Evolutionary conservation across 2,888 invertebrate species (phyloP).

Genomic region (Nematopogon swammerdamellus): DNA sequence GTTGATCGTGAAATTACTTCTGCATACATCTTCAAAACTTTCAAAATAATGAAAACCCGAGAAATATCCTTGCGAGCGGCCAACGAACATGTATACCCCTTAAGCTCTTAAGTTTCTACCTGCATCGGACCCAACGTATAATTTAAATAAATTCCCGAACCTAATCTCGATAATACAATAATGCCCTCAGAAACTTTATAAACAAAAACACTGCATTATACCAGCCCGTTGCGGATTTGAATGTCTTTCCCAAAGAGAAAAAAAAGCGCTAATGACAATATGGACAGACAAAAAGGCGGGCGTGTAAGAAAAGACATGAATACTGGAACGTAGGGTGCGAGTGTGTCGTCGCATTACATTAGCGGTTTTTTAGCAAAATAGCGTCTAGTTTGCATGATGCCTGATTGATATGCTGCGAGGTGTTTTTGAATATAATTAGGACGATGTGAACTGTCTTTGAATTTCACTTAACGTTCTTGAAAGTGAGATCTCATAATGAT

Average conservation of each 20-base stretch:
- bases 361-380: neutral
- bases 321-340: neutral
- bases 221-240: slow-evolving; percentile 27
- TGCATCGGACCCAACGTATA: too few species aligned
- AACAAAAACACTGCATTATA: slow-evolving; percentile 47
- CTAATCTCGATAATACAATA: slow-evolving; percentile 22
- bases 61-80: too few species aligned
- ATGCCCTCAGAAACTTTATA: slow-evolving; percentile 35
- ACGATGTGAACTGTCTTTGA: too few species aligned
- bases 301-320: too few species aligned
- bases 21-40: too few species aligned
- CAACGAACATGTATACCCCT: too few species aligned
- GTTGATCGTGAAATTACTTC: too few species aligned
- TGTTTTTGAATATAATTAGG: too few species aligned
- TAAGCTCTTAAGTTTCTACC: too few species aligned
- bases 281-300: slow-evolving; percentile 19
- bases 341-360: neutral
- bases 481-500: too few species aligned
- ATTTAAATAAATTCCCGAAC: slow-evolving; percentile 19
- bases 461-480: too few species aligned
- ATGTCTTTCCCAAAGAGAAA: slow-evolving; percentile 22
- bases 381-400: neutral
- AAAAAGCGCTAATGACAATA: slow-evolving; percentile 48
- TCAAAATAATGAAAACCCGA: too few species aligned
- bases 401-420: neutral